Percentiles rank a stretch among this genome's conserved stretches.
Conservation (phyloP, 2,888 invertebrate genomes). For the Eupithecia vulgata region DNA sequence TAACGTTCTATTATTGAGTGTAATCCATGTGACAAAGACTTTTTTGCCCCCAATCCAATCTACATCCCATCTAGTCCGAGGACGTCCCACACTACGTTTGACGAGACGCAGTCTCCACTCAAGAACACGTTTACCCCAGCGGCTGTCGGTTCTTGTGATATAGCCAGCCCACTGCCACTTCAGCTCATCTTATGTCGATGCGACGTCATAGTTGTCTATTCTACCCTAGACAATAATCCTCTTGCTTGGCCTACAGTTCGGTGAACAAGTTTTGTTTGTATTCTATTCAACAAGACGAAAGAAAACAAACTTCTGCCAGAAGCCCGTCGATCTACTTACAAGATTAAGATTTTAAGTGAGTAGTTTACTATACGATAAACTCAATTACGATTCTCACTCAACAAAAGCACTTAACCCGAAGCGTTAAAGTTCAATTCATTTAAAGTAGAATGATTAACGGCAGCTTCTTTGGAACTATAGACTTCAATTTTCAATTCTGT, state of each 20-base stretch:
- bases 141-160: too few species aligned
- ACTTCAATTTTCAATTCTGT: slow-evolving; percentile 63
- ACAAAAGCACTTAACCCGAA: slow-evolving; percentile 18
- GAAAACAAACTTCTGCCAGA: not conserved
- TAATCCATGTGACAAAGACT: not conserved
- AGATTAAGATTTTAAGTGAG: not conserved
- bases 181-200: too few species aligned
- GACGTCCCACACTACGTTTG: too few species aligned
- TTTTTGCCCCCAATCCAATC: too few species aligned
- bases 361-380: slow-evolving; percentile 9
- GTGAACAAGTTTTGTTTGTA: too few species aligned
- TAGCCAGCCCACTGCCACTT: too few species aligned
- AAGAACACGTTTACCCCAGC: too few species aligned
- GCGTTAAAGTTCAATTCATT: slow-evolving; percentile 23
- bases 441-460: slow-evolving; percentile 41
- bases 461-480: slow-evolving; percentile 51
- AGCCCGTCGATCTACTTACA: not conserved
- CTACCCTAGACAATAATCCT: too few species aligned
- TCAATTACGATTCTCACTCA: slow-evolving; percentile 17
- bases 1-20: not conserved
- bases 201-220: too few species aligned
- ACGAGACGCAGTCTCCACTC: too few species aligned
- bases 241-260: too few species aligned
- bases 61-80: too few species aligned
- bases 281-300: not conserved